phyloP scores from a whole-genome alignment of 2,113 vertebrate genomes.

The Dinomys branickii region DNA sequence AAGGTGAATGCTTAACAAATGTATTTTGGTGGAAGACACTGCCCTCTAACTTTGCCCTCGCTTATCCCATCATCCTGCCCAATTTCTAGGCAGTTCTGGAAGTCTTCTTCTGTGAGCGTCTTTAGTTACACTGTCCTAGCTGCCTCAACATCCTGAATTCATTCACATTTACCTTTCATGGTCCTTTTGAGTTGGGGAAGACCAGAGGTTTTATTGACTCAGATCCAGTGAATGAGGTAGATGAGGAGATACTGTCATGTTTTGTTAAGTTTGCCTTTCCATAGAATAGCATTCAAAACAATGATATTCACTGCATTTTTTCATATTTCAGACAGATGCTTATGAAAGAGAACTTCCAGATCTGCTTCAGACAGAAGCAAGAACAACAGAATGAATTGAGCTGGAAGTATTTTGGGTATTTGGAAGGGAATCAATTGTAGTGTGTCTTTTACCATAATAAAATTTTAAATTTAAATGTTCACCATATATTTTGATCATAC shows the following conservation, averaged over 20 bases:
- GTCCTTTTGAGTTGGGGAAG: background rate
- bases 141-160: background rate
- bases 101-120: background rate
- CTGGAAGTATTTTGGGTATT: background rate
- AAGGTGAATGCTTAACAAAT: background rate
- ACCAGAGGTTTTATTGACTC: background rate
- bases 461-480: background rate
- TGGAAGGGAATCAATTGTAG: background rate
- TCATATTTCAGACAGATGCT: background rate
- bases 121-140: background rate
- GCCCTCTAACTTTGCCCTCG: background rate
- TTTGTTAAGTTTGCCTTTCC: background rate
- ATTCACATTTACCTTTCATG: background rate
- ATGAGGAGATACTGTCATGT: background rate
- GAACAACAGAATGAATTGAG: background rate
- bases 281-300: background rate
- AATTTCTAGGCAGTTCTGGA: background rate
- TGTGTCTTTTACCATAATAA: background rate
- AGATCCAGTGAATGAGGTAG: background rate
- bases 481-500: background rate
- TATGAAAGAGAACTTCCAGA: background rate
- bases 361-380: background rate
- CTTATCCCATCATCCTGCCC: background rate
- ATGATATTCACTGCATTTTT: background rate
- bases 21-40: background rate